A percentile compares a stretch with the other conserved stretches of the same genome.
Conservation (phyloP, 2,888 invertebrate genomes). For the Chloromyia formosa region DNA sequence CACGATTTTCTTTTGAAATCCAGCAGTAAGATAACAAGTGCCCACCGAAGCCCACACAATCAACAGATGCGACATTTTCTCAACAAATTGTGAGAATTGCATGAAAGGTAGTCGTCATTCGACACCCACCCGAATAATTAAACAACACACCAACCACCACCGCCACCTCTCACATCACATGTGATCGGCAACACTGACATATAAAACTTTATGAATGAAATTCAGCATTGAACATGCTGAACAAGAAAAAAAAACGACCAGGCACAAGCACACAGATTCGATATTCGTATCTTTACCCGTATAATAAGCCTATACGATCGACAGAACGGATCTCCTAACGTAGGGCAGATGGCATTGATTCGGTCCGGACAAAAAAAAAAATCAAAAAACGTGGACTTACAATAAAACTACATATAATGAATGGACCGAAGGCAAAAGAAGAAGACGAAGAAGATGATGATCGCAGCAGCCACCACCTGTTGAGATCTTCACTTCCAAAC, state of each 20-base stretch:
- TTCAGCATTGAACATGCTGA: neutral
- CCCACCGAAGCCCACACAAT: too few species aligned
- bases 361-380: neutral
- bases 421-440: neutral
- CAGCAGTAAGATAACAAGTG: too few species aligned
- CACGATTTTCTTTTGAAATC: too few species aligned
- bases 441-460: neutral
- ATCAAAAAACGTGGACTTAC: neutral
- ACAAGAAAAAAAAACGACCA: neutral
- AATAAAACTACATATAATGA: neutral
- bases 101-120: too few species aligned
- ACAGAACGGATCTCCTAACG: neutral
- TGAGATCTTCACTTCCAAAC: slow-evolving; percentile 10
- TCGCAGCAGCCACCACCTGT: neutral
- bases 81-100: too few species aligned
- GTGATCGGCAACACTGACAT: slow-evolving; percentile 3
- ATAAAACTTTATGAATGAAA: neutral
- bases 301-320: slow-evolving; percentile 4
- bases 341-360: slow-evolving; percentile 7
- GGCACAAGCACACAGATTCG: neutral
- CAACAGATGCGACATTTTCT: too few species aligned
- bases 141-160: neutral
- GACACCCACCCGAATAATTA: too few species aligned
- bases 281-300: neutral
- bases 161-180: neutral